A percentile compares a stretch with the other conserved stretches of the same genome.
Conservation (phyloP, 2,797 vertebrate genomes). For the Sylvilagus floridanus region DNA sequence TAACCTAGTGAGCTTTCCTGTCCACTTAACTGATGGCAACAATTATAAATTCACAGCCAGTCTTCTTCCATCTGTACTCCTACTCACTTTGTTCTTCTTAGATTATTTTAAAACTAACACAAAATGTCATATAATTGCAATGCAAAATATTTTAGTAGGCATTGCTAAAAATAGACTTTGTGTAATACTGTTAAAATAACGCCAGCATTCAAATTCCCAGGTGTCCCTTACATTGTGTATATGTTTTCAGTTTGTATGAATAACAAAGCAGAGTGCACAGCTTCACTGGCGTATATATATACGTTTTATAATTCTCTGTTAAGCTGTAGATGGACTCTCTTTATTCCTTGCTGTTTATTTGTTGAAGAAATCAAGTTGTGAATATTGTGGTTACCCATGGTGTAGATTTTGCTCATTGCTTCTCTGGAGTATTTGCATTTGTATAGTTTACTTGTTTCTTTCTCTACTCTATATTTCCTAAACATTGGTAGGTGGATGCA, state of each 20-base stretch:
- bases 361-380: background rate
- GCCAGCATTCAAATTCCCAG: background rate
- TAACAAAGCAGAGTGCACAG: background rate
- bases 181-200: slow-evolving; percentile 6
- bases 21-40: background rate
- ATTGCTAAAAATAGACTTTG: background rate
- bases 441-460: background rate
- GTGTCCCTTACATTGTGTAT: background rate
- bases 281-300: background rate
- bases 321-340: background rate
- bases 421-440: background rate
- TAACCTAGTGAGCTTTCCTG: background rate
- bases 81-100: background rate
- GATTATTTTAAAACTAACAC: slow-evolving; percentile 28
- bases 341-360: background rate
- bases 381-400: background rate
- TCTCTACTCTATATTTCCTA: background rate
- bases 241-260: background rate
- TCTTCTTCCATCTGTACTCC: background rate
- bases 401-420: background rate
- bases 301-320: slow-evolving; percentile 35
- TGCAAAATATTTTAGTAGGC: background rate
- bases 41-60: background rate
- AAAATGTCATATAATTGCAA: background rate
- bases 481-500: background rate